Evolutionary conservation across 1,140 invertebrate genomes (phyloP).

Genomic region (Drosophila lacteicornis): DNA sequence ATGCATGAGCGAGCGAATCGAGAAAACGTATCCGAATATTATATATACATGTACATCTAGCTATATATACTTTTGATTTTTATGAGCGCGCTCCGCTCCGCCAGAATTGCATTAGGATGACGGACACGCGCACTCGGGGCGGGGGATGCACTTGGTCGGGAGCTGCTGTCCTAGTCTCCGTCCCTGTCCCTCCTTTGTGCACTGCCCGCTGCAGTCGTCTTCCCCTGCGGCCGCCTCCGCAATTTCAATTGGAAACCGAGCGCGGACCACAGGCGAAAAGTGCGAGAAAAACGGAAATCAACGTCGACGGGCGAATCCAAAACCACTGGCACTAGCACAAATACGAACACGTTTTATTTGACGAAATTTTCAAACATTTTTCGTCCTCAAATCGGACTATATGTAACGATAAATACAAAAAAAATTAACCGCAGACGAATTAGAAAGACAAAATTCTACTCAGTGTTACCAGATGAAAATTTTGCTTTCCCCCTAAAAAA

Average conservation of each 20-base stretch:
- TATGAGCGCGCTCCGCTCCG: conserved; percentile 26
- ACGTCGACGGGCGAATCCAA: neutral
- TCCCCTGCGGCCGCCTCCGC: conserved; percentile 16
- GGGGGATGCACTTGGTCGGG: conserved; percentile 36
- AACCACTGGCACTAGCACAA: neutral
- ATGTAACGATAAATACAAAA: conserved; percentile 38
- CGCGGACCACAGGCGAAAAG: conserved; percentile 17
- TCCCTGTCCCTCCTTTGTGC: conserved; percentile 8
- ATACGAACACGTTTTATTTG: conserved; percentile 4
- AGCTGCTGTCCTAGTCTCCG: conserved; percentile 21
- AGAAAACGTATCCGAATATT: conserved; percentile 62
- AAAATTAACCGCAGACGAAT: conserved; percentile 41
- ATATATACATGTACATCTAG: conserved; percentile 38
- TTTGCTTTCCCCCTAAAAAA: too few species aligned
- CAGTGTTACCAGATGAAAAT: too few species aligned
- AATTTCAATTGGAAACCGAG: conserved; percentile 29
- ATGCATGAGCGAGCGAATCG: conserved; percentile 34
- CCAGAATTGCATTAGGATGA: conserved; percentile 29
- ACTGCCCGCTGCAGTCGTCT: conserved; percentile 14
- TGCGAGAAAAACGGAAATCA: conserved; percentile 2
- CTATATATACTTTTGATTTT: conserved; percentile 46
- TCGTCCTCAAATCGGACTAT: conserved; percentile 10
- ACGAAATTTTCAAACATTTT: conserved; percentile 2
- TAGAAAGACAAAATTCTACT: conserved; percentile 15
- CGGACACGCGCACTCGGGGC: conserved; percentile 7